Evolutionary conservation across 2,113 vertebrate species (phyloP).

Genomic region (Mobula birostris): DNA sequence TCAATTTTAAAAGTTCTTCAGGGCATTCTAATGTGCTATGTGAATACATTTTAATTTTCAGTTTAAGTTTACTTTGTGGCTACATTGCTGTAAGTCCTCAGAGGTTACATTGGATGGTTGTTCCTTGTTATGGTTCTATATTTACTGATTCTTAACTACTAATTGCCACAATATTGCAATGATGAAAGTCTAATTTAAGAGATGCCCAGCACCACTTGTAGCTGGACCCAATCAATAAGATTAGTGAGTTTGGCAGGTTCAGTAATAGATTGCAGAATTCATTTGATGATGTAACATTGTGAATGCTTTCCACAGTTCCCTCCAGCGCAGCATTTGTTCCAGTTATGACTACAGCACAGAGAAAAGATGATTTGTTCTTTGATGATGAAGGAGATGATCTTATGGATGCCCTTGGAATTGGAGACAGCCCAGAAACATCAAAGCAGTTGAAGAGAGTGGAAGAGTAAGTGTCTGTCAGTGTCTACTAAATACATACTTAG

Average conservation of each 20-base stretch:
- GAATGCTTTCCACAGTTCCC: constrained; percentile 40
- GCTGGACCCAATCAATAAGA: background rate
- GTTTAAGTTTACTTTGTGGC: background rate
- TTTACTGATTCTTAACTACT: background rate
- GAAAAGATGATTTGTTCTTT: constrained; percentile 55
- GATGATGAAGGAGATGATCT: constrained; percentile 70
- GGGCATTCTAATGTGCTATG: background rate
- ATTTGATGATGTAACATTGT: constrained; percentile 40
- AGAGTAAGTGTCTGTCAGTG: constrained; percentile 47
- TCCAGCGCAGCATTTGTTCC: constrained; percentile 41
- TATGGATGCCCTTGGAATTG: constrained; percentile 69
- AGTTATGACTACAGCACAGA: constrained; percentile 41
- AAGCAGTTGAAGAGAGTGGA: constrained; percentile 40
- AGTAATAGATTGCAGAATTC: background rate
- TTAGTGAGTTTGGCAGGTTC: background rate
- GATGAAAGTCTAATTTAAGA: background rate
- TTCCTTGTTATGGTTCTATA: background rate
- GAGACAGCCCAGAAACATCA: constrained; percentile 48
- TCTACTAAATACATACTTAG: background rate
- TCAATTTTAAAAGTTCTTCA: background rate
- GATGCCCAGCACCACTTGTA: background rate
- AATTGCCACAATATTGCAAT: background rate
- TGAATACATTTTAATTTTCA: background rate
- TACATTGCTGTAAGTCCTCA: background rate
- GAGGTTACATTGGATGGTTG: background rate